Evolutionary conservation across 2,888 invertebrate species (phyloP), one percentile per base, ranked within the genome.

Genomic region (Alcis repandata): DNA sequence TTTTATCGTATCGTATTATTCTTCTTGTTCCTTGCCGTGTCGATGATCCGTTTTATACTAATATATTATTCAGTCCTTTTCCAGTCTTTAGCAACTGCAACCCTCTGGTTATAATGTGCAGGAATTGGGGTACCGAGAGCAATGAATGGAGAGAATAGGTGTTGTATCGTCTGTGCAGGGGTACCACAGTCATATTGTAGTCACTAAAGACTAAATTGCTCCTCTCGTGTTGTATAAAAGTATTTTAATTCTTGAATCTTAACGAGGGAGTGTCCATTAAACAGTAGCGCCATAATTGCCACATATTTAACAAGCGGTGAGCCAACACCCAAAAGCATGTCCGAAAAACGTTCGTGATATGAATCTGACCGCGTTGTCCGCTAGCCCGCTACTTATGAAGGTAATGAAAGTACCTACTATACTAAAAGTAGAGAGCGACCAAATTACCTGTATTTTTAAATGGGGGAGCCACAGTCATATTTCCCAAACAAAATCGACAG

Each of bases 331-430:
- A 67, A 57, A 63, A 45, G 49, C 53, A n/a, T 53, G 49, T 38
- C 20, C 32, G 45, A 60, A 60, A 59, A 56, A 10, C 43, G 36
- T 33, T 54, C 61, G 41, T 10, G 67, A 69, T 69, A 61, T 46
- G n/a, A 40, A 67, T 70, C 67, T 65, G 64, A 53, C 67, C 59
- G 64, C 11, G 52, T 64, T 59, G 57, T 20, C 51, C 59, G 51
- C n/a, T n/a, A n/a, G n/a, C n/a, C n/a, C n/a, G 9, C 22, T 40
- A 51, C 41, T 54, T 59, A 41, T 33, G 41, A 46, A 53, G 33
- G 33, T 40, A 32, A 27, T 58, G 46, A 17, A 57, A 49, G 32
- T 52, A 40, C n/a, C n/a, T n/a, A n/a, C 36, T 15, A 33, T 20
- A 17, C 9, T 45, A 20, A 15, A 40, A 40, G n/a, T 15, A 15